These are phyloP conservation scores for Hirtodrosophila confusa DNA, from an alignment of 2,888 invertebrate species.

Conservation along the genomic window DNA sequence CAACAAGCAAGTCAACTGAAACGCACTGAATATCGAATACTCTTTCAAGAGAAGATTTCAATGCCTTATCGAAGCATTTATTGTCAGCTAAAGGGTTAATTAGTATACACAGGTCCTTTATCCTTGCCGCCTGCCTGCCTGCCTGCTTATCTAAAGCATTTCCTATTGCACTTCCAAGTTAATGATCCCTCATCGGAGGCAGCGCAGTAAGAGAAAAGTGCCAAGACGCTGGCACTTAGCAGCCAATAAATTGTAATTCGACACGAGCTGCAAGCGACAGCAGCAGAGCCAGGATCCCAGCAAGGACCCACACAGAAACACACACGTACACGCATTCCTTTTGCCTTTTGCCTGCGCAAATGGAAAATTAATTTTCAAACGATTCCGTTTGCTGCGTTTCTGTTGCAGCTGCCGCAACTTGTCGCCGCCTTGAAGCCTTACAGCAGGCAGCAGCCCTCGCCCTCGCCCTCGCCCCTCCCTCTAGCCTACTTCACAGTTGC, in stretches of 20 bases:
- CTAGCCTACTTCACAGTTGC: too few species aligned
- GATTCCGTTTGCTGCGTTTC: slow-evolving; percentile 62
- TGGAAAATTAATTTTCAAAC: slow-evolving; percentile 80
- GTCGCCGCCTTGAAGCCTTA: slow-evolving; percentile 42
- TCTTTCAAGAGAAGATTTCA: slow-evolving; percentile 8
- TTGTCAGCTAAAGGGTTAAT: slow-evolving; percentile 24
- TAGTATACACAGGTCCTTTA: slow-evolving; percentile 3
- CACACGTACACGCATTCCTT: slow-evolving; percentile 31
- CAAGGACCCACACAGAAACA: slow-evolving; percentile 11
- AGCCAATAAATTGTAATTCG: slow-evolving; percentile 81
- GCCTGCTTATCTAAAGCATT: slow-evolving; percentile 9
- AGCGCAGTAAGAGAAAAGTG: slow-evolving; percentile 22
- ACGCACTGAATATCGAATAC: slow-evolving; percentile 17
- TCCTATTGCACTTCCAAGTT: slow-evolving; percentile 20
- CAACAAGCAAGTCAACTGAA: neutral
- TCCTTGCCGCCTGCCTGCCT: neutral
- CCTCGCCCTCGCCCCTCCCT: too few species aligned
- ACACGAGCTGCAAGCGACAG: slow-evolving; percentile 56
- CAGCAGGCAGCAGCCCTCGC: too few species aligned
- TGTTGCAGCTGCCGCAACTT: slow-evolving; percentile 44
- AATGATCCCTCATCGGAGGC: slow-evolving; percentile 30
- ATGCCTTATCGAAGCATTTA: neutral
- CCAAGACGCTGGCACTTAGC: slow-evolving; percentile 67
- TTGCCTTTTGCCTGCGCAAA: slow-evolving; percentile 59
- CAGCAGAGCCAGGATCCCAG: slow-evolving; percentile 17